Percentiles rank a stretch among this genome's conserved stretches.
Conservation (phyloP, 2,113 vertebrate genomes). For the Festucalex cinctus region DNA sequence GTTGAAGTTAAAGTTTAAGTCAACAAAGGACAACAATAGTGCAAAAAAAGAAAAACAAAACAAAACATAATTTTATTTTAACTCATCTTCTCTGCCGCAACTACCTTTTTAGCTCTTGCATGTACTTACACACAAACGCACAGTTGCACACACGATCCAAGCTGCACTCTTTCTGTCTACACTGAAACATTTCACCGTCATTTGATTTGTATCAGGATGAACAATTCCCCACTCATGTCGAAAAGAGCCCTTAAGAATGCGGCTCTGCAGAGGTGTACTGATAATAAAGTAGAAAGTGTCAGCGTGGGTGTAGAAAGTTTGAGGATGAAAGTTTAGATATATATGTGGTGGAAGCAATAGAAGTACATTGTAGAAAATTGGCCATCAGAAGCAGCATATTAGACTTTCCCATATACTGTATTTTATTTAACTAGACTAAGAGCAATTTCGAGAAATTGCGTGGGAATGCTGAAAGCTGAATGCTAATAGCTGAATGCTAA, state of each 20-base stretch:
- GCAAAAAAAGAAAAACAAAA: no score
- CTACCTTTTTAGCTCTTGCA: background rate
- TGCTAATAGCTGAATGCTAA: no score
- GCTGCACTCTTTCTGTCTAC: background rate
- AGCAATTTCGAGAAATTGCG: no score
- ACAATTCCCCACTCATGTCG: background rate
- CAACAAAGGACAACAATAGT: background rate
- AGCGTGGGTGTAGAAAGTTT: constrained; percentile 9
- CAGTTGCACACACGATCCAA: background rate
- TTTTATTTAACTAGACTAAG: no score
- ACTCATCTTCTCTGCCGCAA: background rate
- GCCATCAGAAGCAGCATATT: background rate
- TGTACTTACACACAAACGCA: background rate
- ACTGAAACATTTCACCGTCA: no score
- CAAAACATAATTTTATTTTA: background rate
- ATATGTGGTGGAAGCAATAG: constrained; percentile 18
- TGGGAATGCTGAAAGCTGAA: no score
- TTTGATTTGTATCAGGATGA: background rate
- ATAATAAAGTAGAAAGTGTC: constrained; percentile 12
- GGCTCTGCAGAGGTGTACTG: constrained; percentile 9
- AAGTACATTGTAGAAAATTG: background rate
- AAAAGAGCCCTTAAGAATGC: constrained; percentile 14
- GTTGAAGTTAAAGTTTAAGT: no score
- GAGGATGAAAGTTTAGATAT: constrained; percentile 1
- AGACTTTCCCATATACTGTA: no score